A percentile compares a stretch with the other conserved stretches of the same genome.
phyloP scores from a whole-genome alignment of 2,113 vertebrate genomes.

The Podarcis raffonei region DNA sequence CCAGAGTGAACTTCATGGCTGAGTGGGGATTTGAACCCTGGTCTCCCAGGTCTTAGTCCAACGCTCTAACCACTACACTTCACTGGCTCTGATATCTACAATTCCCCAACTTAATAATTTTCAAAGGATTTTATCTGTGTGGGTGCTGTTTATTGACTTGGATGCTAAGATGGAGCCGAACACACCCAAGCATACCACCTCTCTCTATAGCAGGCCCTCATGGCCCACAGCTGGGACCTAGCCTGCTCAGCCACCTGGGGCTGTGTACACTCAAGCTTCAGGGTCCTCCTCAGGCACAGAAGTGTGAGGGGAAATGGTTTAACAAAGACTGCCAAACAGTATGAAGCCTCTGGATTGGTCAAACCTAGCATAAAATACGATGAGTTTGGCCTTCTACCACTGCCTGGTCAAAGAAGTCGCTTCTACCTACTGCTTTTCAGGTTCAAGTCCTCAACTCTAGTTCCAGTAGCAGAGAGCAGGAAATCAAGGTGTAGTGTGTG shows the following conservation, averaged over 20 bases:
- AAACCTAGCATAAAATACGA: not conserved
- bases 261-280: not conserved
- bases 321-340: not conserved
- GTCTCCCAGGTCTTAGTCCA: too few relatives aligned
- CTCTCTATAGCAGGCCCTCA: not conserved
- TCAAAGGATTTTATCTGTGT: not conserved
- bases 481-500: too few relatives aligned
- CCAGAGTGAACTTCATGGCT: too few relatives aligned
- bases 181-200: not conserved
- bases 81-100: too few relatives aligned
- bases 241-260: not conserved
- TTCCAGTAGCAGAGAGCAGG: not conserved
- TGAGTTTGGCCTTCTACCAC: not conserved
- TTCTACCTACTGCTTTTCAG: not conserved
- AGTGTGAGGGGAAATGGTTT: not conserved
- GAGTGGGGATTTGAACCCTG: too few relatives aligned
- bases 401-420: not conserved
- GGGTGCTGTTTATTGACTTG: not conserved
- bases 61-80: too few relatives aligned
- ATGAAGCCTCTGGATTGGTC: not conserved
- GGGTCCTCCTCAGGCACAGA: not conserved
- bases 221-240: not conserved
- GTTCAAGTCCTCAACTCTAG: not conserved
- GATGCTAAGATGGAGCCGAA: not conserved
- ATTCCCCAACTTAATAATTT: not conserved